These are phyloP conservation scores for Nipponacmea schrenckii DNA, from an alignment of 2,888 invertebrate genomes.

Conservation along the genomic window DNA sequence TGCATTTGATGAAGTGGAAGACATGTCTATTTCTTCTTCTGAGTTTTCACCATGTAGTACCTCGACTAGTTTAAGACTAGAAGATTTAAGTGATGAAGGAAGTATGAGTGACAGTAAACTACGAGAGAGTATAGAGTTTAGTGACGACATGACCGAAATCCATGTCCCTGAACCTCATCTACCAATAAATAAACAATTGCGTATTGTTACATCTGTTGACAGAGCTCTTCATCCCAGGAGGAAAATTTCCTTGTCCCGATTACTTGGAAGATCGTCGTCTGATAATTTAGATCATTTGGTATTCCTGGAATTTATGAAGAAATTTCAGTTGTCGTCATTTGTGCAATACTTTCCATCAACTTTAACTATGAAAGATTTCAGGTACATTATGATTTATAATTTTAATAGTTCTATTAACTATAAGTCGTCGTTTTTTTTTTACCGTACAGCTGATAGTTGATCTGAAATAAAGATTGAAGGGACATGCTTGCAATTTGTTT, in stretches of 20 bases:
- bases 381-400: conserved; percentile 30
- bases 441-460: not conserved
- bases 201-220: conserved; percentile 57
- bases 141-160: conserved; percentile 43
- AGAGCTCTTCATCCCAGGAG: conserved; percentile 36
- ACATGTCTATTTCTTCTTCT: conserved; percentile 45
- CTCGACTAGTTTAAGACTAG: conserved; percentile 40
- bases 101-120: conserved; percentile 40
- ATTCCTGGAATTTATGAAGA: conserved; percentile 61
- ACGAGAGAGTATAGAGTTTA: conserved; percentile 45
- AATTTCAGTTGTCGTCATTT: conserved; percentile 53
- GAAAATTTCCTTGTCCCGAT: conserved; percentile 47
- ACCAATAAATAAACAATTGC: conserved; percentile 55
- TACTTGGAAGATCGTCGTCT: conserved; percentile 37
- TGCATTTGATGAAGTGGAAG: conserved; percentile 42
- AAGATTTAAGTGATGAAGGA: conserved; percentile 55
- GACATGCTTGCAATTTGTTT: too few species aligned
- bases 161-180: conserved; percentile 42
- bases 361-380: conserved; percentile 60
- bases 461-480: too few species aligned
- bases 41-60: conserved; percentile 53
- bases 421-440: not conserved
- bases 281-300: conserved; percentile 46
- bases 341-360: conserved; percentile 62
- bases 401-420: not conserved